These are phyloP conservation scores for Danio aesculapii DNA, from an alignment of 2,797 vertebrate species.

Conservation along the genomic window DNA sequence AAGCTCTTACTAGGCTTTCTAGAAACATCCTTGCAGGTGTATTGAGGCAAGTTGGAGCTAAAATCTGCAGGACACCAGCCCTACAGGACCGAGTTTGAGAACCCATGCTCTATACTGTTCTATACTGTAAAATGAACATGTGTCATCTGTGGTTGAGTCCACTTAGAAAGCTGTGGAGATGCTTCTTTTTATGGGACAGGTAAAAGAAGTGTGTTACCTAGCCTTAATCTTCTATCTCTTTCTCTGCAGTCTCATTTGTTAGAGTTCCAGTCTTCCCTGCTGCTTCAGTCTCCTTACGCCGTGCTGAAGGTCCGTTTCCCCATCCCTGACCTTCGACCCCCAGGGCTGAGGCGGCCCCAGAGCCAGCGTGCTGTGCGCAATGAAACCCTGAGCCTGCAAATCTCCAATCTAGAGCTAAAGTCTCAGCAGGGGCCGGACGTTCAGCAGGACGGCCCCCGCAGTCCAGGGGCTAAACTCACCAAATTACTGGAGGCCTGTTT, in stretches of 20 bases:
- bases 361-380: conserved; percentile 79
- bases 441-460: conserved; percentile 67
- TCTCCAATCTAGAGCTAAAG: conserved; percentile 82
- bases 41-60: too few relatives aligned
- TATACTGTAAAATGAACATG: too few relatives aligned
- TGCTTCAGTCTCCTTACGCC: conserved; percentile 82
- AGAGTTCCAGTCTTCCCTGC: conserved; percentile 79
- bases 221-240: background rate
- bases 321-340: conserved; percentile 86
- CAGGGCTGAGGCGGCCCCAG: conserved; percentile 75
- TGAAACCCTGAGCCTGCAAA: conserved; percentile 85
- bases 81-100: too few relatives aligned
- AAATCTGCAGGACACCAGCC: too few relatives aligned
- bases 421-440: conserved; percentile 81
- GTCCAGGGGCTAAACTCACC: conserved; percentile 69
- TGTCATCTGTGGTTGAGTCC: too few relatives aligned
- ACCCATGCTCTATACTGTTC: too few relatives aligned
- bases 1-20: too few relatives aligned
- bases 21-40: too few relatives aligned
- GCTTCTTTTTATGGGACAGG: too few relatives aligned
- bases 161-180: too few relatives aligned
- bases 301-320: conserved; percentile 86
- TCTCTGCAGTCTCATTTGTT: conserved; percentile 68
- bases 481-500: conserved; percentile 86
- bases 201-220: too few relatives aligned